These are phyloP conservation scores for Caenorhabditis angaria DNA, from an alignment of 2,888 invertebrate species.

Conservation along the genomic window DNA sequence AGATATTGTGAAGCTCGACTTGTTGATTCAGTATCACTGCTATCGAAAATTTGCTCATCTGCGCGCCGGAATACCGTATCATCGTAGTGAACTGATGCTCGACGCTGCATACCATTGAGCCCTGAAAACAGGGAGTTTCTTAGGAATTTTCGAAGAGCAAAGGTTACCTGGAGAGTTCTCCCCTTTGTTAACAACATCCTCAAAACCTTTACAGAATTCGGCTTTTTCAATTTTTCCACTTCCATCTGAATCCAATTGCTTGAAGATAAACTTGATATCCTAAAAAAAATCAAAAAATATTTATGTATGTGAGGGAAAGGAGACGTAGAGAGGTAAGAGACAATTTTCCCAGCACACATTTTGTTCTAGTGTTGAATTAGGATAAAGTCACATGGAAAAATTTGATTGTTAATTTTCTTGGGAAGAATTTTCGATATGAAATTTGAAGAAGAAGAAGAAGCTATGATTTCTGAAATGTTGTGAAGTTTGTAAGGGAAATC, in stretches of 20 bases:
- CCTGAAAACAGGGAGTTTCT: slow-evolving; percentile 24
- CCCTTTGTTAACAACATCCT: slow-evolving; percentile 58
- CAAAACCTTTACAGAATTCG: slow-evolving; percentile 74
- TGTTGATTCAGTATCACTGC: slow-evolving; percentile 29
- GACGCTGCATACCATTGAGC: slow-evolving; percentile 52
- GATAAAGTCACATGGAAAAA: too few relatives aligned
- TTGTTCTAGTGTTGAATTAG: too few relatives aligned
- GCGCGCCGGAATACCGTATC: slow-evolving; percentile 13
- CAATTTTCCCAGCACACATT: too few relatives aligned
- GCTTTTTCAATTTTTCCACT: slow-evolving; percentile 64
- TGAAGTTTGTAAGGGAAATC: too few relatives aligned
- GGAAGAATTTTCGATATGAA: too few relatives aligned
- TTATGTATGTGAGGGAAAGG: too few relatives aligned
- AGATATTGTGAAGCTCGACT: slow-evolving; percentile 17
- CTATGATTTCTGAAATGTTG: too few relatives aligned
- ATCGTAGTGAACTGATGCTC: slow-evolving; percentile 44
- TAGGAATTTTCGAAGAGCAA: not conserved
- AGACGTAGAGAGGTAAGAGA: too few relatives aligned
- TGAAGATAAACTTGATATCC: slow-evolving; percentile 65
- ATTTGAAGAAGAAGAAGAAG: too few relatives aligned
- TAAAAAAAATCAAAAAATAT: slow-evolving; percentile 23
- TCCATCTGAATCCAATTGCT: slow-evolving; percentile 59
- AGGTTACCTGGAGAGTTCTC: slow-evolving; percentile 35
- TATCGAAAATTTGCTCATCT: slow-evolving; percentile 48
- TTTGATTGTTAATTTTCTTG: too few relatives aligned